These are phyloP conservation scores for Cotesia chilonis DNA, from an alignment of 1,140 invertebrate species.

Conservation along the genomic window DNA sequence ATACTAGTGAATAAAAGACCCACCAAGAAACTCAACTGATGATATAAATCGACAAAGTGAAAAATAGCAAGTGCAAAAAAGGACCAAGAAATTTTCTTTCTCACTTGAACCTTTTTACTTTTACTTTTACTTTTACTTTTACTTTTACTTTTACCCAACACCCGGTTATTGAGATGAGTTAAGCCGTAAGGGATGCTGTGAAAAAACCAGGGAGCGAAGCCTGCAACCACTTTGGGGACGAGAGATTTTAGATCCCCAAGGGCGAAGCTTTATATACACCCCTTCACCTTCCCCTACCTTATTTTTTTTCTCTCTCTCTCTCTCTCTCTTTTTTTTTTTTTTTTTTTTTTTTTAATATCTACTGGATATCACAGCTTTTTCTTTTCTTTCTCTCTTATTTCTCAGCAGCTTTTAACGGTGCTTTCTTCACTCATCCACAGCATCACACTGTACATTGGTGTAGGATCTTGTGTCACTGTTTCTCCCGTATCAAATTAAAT, in stretches of 20 bases:
- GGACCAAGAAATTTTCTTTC: not conserved
- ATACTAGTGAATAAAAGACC: too few species aligned
- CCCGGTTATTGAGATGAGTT: slow-evolving; percentile 49
- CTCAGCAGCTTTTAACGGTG: not conserved
- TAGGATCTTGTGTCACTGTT: too few species aligned
- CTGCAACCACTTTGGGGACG: slow-evolving; percentile 64
- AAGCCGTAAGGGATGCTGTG: slow-evolving; percentile 64
- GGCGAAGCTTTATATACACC: slow-evolving; percentile 40
- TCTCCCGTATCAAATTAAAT: too few species aligned
- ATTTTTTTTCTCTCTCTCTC: too few species aligned
- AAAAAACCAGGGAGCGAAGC: slow-evolving; percentile 63
- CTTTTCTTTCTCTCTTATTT: not conserved
- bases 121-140: too few species aligned
- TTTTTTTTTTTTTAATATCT: slow-evolving; percentile 35
- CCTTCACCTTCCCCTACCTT: slow-evolving; percentile 39
- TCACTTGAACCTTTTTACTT: not conserved
- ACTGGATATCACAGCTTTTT: slow-evolving; percentile 41
- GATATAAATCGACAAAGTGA: slow-evolving; percentile 39
- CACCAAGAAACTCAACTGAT: slow-evolving; percentile 10
- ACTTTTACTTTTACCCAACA: not conserved
- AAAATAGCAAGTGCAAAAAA: slow-evolving; percentile 34
- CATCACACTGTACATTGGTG: not conserved
- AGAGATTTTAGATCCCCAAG: slow-evolving; percentile 64
- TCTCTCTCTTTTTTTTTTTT: slow-evolving; percentile 23
- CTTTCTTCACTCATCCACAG: not conserved